phyloP scores from a whole-genome alignment of 2,888 invertebrate genomes.

The Netelia inedita region DNA sequence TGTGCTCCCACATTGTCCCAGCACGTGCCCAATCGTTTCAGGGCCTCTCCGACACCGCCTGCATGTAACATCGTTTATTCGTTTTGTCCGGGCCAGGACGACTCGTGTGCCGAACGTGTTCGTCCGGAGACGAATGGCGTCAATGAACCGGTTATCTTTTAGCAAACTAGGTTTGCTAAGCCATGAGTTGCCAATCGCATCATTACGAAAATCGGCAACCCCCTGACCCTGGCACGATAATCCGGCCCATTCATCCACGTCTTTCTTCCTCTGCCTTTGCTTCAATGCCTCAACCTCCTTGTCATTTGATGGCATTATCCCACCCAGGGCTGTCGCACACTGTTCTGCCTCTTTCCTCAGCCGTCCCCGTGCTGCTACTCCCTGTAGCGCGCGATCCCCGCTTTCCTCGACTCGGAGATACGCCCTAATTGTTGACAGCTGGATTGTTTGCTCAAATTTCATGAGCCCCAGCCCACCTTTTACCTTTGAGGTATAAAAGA shows the following conservation, averaged over 20 bases:
- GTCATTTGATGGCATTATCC: neutral
- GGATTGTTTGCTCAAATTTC: constrained; percentile 16
- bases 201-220: neutral
- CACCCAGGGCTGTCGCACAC: neutral
- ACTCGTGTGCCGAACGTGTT: no score
- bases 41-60: no score
- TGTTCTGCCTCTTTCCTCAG: neutral
- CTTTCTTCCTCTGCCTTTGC: neutral
- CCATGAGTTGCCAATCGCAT: constrained; percentile 48
- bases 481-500: constrained; percentile 29
- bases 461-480: constrained; percentile 24
- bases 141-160: constrained; percentile 24
- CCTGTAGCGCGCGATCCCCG: neutral
- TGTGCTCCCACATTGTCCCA: constrained; percentile 71
- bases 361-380: neutral
- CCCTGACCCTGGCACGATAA: constrained; percentile 30
- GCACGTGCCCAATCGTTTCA: no score
- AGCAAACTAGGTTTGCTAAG: constrained; percentile 24
- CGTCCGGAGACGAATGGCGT: no score
- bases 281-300: neutral
- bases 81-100: no score
- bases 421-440: neutral
- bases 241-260: constrained; percentile 18
- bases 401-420: neutral
- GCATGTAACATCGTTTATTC: no score